phyloP scores from a whole-genome alignment of 2,113 vertebrate species.

The Nicator chloris region DNA sequence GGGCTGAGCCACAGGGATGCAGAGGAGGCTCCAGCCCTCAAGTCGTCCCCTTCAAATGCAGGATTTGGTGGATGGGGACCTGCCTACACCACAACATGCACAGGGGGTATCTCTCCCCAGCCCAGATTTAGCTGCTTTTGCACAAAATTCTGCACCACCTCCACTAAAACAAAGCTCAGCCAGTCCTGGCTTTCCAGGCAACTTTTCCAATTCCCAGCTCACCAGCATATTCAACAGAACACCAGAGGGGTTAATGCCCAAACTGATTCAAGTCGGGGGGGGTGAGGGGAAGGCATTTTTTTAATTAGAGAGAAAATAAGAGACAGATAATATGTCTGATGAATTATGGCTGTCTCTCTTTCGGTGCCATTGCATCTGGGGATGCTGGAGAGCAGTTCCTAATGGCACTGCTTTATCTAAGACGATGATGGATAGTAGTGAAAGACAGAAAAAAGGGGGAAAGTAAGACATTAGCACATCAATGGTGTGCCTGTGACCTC shows the following conservation, averaged over 20 bases:
- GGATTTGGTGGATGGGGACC: background rate
- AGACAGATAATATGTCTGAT: background rate
- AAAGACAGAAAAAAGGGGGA: constrained; percentile 42
- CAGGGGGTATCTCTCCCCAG: background rate
- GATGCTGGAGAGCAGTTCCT: constrained; percentile 21
- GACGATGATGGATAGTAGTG: constrained; percentile 31
- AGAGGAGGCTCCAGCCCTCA: background rate
- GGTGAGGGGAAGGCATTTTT: background rate
- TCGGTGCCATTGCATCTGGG: constrained; percentile 34
- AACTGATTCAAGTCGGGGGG: background rate
- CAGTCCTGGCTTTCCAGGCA: background rate
- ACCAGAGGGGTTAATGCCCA: background rate
- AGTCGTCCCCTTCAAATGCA: background rate
- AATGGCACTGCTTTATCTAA: constrained; percentile 48
- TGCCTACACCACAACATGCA: fast-evolving
- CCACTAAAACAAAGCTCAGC: background rate
- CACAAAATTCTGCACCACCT: background rate
- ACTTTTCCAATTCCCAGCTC: background rate
- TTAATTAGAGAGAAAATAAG: constrained; percentile 44
- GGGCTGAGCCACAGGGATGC: background rate
- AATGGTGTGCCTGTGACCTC: constrained; percentile 63
- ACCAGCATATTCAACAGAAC: background rate
- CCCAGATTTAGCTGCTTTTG: background rate
- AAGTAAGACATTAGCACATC: constrained; percentile 74
- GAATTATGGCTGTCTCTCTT: constrained; percentile 1